Evolutionary conservation across 2,113 vertebrate genomes (phyloP).

Genomic region (Eupsittula cactorum): DNA sequence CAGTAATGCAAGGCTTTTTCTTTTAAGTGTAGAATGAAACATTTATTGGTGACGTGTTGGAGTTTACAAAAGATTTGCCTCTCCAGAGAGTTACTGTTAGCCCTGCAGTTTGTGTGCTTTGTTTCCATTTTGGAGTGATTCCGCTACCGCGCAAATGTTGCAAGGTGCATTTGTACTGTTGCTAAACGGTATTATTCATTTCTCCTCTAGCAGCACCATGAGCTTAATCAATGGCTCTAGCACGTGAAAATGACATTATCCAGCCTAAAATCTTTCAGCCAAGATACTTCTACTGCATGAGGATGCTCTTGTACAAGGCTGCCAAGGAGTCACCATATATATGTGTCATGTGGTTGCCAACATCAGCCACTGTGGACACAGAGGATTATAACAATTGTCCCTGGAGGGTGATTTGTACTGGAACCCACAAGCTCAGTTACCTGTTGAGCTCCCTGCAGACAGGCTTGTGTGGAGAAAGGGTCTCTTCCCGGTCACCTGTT

Average conservation of each 20-base stretch:
- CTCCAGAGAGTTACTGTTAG: neutral
- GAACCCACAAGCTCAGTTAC: neutral
- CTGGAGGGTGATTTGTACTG: neutral
- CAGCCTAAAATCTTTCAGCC: neutral
- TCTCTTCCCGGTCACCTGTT: neutral
- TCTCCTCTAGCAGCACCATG: neutral
- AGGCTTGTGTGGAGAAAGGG: neutral
- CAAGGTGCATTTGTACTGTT: neutral
- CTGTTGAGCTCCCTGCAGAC: neutral
- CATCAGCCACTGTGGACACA: neutral
- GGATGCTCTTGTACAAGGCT: fast-evolving
- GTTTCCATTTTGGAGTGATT: neutral
- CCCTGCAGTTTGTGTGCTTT: neutral
- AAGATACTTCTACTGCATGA: fast-evolving
- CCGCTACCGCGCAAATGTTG: neutral
- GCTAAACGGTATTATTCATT: neutral
- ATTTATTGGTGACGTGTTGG: neutral
- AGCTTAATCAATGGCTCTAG: neutral
- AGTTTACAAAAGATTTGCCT: neutral
- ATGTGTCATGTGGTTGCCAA: neutral
- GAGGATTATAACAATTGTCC: neutral
- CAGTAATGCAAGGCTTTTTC: neutral
- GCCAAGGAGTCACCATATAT: fast-evolving
- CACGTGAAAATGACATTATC: neutral
- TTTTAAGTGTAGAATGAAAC: neutral